Evolutionary conservation across 2,797 vertebrate species (phyloP).

Genomic region (Moxostoma hubbsi): DNA sequence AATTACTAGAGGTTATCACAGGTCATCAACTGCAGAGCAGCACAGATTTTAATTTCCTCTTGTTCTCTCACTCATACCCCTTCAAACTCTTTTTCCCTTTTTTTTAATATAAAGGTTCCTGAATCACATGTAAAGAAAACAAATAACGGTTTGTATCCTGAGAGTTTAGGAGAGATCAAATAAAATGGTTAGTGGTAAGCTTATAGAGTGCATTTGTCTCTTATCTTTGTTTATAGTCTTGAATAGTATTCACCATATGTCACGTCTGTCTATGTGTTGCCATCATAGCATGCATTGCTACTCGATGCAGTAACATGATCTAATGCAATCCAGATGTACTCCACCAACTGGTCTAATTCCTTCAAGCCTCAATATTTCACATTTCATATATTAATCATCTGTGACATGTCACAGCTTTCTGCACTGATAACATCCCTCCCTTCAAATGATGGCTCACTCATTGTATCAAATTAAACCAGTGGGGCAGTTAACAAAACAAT

Average conservation of each 20-base stretch:
- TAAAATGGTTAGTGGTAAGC: constrained; percentile 41
- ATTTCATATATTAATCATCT: constrained; percentile 75
- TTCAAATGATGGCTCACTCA: constrained; percentile 60
- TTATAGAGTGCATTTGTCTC: constrained; percentile 56
- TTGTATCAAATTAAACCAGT: constrained; percentile 67
- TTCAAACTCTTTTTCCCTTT: no score
- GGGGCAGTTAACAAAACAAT: constrained; percentile 61
- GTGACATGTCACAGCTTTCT: constrained; percentile 74
- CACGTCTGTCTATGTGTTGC: constrained; percentile 71
- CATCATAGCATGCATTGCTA: constrained; percentile 75
- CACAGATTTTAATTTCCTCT: constrained; percentile 75
- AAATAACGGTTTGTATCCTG: background rate
- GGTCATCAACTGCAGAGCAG: constrained; percentile 89
- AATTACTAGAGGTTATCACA: constrained; percentile 95
- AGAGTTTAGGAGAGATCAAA: background rate
- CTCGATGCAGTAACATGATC: constrained; percentile 74
- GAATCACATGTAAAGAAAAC: no score
- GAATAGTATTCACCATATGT: constrained; percentile 72
- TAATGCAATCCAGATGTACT: constrained; percentile 80
- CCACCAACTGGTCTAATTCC: constrained; percentile 61
- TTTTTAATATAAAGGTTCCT: no score
- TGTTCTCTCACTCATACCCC: constrained; percentile 24
- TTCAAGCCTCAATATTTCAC: constrained; percentile 78
- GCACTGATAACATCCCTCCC: constrained; percentile 73
- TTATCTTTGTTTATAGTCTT: constrained; percentile 71